Percentiles rank a stretch among this genome's conserved stretches.
phyloP scores from a whole-genome alignment of 1,140 invertebrate species.

The Portunus trituberculatus region DNA sequence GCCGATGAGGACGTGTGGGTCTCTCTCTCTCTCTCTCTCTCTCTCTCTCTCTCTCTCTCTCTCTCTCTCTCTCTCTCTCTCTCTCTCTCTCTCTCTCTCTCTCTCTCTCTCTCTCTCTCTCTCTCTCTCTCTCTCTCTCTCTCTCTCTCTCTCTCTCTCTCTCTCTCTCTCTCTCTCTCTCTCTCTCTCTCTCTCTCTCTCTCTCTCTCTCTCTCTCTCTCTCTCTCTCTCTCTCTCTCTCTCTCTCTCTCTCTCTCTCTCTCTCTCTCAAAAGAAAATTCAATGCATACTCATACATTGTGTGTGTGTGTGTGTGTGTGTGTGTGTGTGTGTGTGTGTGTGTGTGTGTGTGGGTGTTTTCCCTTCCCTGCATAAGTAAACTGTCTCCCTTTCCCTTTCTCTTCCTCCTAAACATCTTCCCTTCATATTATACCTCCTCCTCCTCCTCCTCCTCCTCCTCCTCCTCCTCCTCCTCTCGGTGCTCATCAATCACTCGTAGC shows the following conservation, averaged over 20 bases:
- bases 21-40: slow-evolving; percentile 25
- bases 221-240: too few species aligned
- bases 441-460: slow-evolving; percentile 30
- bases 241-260: too few species aligned
- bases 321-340: slow-evolving; percentile 42
- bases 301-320: slow-evolving; percentile 36
- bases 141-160: not conserved
- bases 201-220: too few species aligned
- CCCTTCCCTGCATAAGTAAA: not conserved
- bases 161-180: not conserved
- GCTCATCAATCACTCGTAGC: not conserved
- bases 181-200: too few species aligned
- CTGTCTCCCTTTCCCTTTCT: too few species aligned
- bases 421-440: slow-evolving; percentile 18
- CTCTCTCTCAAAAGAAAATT: too few species aligned
- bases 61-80: slow-evolving; percentile 34
- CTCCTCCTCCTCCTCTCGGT: slow-evolving; percentile 5
- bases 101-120: not conserved
- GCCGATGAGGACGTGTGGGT: not conserved
- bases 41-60: not conserved
- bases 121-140: not conserved
- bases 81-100: not conserved
- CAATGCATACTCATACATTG: too few species aligned
- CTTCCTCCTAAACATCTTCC: not conserved
- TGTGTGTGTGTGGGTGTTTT: slow-evolving; percentile 22